These are phyloP conservation scores for Ceratothoa steindachneri DNA, from an alignment of 2,888 invertebrate genomes.

Conservation along the genomic window DNA sequence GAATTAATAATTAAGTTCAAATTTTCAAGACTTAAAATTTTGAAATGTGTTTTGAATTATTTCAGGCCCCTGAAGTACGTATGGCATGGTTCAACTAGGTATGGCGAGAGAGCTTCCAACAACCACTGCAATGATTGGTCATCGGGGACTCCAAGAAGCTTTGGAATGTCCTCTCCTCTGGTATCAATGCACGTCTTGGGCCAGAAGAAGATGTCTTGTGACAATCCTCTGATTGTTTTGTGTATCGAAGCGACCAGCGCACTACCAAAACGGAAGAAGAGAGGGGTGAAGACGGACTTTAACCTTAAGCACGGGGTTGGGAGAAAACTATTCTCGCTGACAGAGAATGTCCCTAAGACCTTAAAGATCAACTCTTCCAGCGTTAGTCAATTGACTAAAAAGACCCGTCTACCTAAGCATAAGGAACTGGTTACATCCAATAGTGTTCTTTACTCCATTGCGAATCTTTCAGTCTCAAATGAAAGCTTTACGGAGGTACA, in stretches of 20 bases:
- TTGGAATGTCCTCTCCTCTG: slow-evolving; percentile 78
- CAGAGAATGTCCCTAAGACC: background rate
- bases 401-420: too few species aligned
- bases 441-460: background rate
- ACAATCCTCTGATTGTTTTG: slow-evolving; percentile 78
- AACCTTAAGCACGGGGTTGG: background rate
- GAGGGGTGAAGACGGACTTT: slow-evolving; percentile 5
- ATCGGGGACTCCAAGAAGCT: slow-evolving; percentile 66
- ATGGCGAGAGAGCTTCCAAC: slow-evolving; percentile 79
- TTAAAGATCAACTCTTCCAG: background rate
- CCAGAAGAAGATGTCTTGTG: slow-evolving; percentile 76
- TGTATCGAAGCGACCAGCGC: slow-evolving; percentile 75
- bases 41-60: too few species aligned
- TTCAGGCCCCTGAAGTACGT: slow-evolving; percentile 85
- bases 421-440: background rate
- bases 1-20: too few species aligned
- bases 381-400: background rate
- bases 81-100: slow-evolving; percentile 89
- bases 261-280: slow-evolving; percentile 37
- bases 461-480: background rate
- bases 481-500: background rate
- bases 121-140: slow-evolving; percentile 91
- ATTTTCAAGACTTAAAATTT: too few species aligned
- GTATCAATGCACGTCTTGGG: slow-evolving; percentile 69
- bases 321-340: background rate